Evolutionary conservation across 1,140 invertebrate species (phyloP).

Genomic region (Artemia franciscana): DNA sequence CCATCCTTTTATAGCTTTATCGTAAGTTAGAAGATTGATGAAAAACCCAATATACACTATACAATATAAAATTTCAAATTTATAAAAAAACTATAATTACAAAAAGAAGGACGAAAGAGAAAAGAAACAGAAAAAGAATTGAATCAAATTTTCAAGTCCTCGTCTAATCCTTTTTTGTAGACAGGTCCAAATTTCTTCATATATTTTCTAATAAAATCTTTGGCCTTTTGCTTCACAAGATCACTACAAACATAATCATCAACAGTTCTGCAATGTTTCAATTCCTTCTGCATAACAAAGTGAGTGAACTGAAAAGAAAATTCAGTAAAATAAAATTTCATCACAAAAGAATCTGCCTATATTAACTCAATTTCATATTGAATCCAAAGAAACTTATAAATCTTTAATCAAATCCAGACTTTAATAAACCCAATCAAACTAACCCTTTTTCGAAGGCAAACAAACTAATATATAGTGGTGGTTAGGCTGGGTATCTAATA

Average conservation of each 20-base stretch:
- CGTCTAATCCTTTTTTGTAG: slow-evolving; percentile 19
- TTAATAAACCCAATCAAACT: no score
- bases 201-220: slow-evolving; percentile 83
- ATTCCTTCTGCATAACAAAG: slow-evolving; percentile 85
- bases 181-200: slow-evolving; percentile 63
- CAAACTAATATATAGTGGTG: no score
- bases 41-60: no score
- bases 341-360: slow-evolving; percentile 6
- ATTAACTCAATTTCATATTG: neutral
- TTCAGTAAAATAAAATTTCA: slow-evolving; percentile 1
- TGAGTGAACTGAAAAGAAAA: slow-evolving; percentile 57
- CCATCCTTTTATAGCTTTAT: no score
- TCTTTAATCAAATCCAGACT: neutral
- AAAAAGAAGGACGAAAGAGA: no score
- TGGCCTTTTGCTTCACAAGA: slow-evolving; percentile 74
- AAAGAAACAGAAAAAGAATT: no score
- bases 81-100: no score
- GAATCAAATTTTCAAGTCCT: slow-evolving; percentile 5
- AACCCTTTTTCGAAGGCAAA: no score
- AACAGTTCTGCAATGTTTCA: slow-evolving; percentile 68
- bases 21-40: no score
- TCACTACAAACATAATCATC: slow-evolving; percentile 73
- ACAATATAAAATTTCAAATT: no score
- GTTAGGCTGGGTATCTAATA: no score
- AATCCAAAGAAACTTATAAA: neutral